phyloP scores from a whole-genome alignment of 2,888 invertebrate species.

The Schizaphis graminum region DNA sequence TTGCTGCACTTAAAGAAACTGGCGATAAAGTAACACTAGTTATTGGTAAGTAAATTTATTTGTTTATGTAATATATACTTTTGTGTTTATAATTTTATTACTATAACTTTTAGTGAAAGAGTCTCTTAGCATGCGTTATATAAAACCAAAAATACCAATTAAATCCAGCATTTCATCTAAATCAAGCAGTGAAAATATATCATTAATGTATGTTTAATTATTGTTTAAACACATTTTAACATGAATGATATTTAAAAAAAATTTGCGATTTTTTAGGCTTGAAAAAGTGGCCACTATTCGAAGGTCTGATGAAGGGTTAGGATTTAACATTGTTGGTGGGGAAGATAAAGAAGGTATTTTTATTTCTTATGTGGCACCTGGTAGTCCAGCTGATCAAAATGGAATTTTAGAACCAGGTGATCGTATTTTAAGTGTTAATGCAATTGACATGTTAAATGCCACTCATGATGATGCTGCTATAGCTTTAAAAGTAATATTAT shows the following conservation, averaged over 20 bases:
- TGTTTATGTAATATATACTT: neutral
- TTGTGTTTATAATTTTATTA: neutral
- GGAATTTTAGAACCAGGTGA: constrained; percentile 92
- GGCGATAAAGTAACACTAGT: constrained; percentile 89
- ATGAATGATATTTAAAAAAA: neutral
- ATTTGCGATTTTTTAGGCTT: constrained; percentile 6
- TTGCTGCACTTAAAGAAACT: constrained; percentile 94
- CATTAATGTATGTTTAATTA: constrained; percentile 35
- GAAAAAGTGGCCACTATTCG: constrained; percentile 60
- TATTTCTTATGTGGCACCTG: constrained; percentile 96
- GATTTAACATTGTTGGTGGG: constrained; percentile 99
- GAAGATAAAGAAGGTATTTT: constrained; percentile 99
- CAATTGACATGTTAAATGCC: constrained; percentile 89
- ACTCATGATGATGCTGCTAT: constrained; percentile 98
- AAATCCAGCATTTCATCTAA: constrained; percentile 54
- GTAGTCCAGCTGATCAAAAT: constrained; percentile 95
- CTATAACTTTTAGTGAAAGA: constrained; percentile 51
- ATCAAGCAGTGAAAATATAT: constrained; percentile 59
- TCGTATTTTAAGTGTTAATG: constrained; percentile 93
- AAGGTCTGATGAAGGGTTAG: constrained; percentile 78
- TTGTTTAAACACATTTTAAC: neutral
- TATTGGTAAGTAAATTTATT: constrained; percentile 75
- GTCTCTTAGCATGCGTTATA: constrained; percentile 56
- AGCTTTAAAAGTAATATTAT: constrained; percentile 78
- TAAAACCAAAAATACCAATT: constrained; percentile 48